Evolutionary conservation across 2,113 vertebrate genomes (phyloP).

Genomic region (Ictalurus furcatus): DNA sequence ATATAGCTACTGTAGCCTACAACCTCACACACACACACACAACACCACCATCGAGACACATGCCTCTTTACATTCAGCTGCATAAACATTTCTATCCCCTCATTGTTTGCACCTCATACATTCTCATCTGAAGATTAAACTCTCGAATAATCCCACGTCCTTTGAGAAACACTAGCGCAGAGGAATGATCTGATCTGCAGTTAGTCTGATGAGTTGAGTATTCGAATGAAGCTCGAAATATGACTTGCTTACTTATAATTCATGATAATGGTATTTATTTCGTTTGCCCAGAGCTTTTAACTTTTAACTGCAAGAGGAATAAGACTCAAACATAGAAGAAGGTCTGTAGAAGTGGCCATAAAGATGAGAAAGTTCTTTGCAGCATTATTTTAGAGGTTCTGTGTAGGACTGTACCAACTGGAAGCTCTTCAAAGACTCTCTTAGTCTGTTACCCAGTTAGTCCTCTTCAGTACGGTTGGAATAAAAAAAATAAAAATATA

Average conservation of each 20-base stretch:
- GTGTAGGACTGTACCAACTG: too few relatives aligned
- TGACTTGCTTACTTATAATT: not conserved
- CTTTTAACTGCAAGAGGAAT: not conserved
- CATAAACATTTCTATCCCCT: not conserved
- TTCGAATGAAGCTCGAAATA: not conserved
- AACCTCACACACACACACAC: not conserved
- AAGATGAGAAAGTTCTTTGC: not conserved
- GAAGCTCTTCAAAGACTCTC: too few relatives aligned
- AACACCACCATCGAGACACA: not conserved
- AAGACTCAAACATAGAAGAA: not conserved
- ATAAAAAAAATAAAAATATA: not conserved
- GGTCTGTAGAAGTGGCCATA: not conserved
- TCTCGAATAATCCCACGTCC: not conserved
- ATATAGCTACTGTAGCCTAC: not conserved
- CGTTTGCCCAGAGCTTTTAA: not conserved
- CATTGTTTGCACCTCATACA: not conserved
- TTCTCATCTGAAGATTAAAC: not conserved
- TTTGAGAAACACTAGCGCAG: not conserved
- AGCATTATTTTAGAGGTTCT: too few relatives aligned
- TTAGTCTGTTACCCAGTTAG: too few relatives aligned
- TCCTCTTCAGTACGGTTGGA: not conserved
- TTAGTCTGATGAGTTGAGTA: not conserved
- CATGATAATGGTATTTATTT: not conserved
- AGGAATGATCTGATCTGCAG: not conserved
- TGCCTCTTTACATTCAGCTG: not conserved